Percentiles rank a stretch among this genome's conserved stretches.
These are phyloP conservation scores for Ochropacha duplaris DNA, from an alignment of 2,888 invertebrate genomes.

Conservation along the genomic window DNA sequence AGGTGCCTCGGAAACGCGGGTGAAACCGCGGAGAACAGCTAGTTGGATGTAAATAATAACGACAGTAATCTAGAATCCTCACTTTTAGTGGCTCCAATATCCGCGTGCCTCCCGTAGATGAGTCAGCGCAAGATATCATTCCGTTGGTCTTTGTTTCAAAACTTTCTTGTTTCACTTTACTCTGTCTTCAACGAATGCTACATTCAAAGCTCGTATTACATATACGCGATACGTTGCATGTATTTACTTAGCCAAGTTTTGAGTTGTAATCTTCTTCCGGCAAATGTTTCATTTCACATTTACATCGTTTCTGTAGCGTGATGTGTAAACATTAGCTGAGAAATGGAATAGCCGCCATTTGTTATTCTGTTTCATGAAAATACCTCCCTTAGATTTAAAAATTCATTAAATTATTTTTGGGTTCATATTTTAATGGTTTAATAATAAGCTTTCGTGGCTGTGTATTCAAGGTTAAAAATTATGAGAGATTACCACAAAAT, in stretches of 20 bases:
- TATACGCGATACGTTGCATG: neutral
- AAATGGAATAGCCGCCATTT: neutral
- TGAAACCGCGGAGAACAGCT: too few relatives aligned
- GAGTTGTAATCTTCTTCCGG: neutral
- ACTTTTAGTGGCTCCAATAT: constrained; percentile 33
- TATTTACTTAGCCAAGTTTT: neutral
- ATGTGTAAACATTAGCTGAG: neutral
- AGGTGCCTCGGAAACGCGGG: too few relatives aligned
- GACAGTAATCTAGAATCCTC: too few relatives aligned
- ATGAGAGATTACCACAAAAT: too few relatives aligned
- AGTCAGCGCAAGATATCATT: constrained; percentile 55
- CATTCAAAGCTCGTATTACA: neutral
- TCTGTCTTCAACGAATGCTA: constrained; percentile 21
- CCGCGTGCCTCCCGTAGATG: constrained; percentile 41
- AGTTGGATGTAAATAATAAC: too few relatives aligned
- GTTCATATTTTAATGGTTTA: too few relatives aligned
- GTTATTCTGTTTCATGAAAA: too few relatives aligned
- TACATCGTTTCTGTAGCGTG: constrained; percentile 2
- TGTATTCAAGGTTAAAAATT: too few relatives aligned
- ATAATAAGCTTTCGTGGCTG: too few relatives aligned
- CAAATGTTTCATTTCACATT: neutral
- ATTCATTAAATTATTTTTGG: too few relatives aligned
- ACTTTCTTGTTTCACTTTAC: constrained; percentile 58
- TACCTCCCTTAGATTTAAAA: too few relatives aligned
- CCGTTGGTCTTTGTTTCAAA: constrained; percentile 58